phyloP scores from a whole-genome alignment of 2,888 invertebrate species.

The Melikaiella ostensackeni region DNA sequence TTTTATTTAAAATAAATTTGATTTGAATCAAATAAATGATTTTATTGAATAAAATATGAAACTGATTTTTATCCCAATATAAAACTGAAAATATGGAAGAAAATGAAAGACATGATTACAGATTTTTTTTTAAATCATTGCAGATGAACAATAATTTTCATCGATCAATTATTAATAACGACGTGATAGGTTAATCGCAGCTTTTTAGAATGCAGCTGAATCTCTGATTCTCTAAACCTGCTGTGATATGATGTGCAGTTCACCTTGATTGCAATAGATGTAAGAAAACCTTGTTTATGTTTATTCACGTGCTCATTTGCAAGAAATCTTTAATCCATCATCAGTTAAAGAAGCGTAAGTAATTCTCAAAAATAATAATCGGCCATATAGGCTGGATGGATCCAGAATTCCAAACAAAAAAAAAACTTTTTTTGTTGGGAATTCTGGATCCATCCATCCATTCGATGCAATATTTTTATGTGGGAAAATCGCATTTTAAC shows the following conservation, averaged over 20 bases:
- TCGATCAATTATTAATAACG: not conserved
- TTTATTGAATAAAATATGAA: too few relatives aligned
- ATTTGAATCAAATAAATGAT: too few relatives aligned
- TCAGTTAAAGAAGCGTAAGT: not conserved
- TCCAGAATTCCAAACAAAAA: too few relatives aligned
- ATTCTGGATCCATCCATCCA: not conserved
- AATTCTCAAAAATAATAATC: not conserved
- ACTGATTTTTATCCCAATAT: too few relatives aligned
- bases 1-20: too few relatives aligned
- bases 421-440: not conserved
- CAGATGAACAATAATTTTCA: not conserved
- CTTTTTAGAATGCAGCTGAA: slow-evolving; percentile 9
- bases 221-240: slow-evolving; percentile 7
- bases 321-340: not conserved
- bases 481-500: not conserved
- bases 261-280: slow-evolving; percentile 35
- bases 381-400: too few relatives aligned
- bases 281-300: slow-evolving; percentile 36
- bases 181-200: not conserved
- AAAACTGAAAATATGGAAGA: not conserved
- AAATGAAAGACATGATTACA: not conserved
- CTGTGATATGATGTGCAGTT: slow-evolving; percentile 19
- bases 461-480: not conserved
- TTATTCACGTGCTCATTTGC: not conserved
- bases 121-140: not conserved